phyloP scores from a whole-genome alignment of 2,797 vertebrate genomes.

The Lophius americanus region DNA sequence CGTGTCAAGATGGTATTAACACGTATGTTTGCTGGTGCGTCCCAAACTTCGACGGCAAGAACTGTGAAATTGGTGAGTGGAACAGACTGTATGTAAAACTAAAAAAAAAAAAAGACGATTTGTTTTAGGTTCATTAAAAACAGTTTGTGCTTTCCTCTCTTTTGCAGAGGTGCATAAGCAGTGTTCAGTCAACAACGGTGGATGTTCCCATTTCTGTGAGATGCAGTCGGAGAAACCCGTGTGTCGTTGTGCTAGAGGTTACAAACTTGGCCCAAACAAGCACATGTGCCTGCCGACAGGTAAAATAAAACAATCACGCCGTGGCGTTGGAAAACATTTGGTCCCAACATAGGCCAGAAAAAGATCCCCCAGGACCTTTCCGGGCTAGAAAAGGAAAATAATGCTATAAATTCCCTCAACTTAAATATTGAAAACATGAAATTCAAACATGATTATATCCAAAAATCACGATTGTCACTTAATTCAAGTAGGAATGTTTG shows the following conservation, averaged over 20 bases:
- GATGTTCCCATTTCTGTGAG: conserved; percentile 90
- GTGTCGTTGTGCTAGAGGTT: conserved; percentile 88
- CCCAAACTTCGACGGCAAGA: conserved; percentile 86
- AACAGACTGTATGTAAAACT: not conserved
- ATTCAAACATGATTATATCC: too few species aligned
- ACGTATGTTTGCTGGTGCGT: conserved; percentile 90
- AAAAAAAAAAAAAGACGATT: too few species aligned
- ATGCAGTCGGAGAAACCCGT: conserved; percentile 55
- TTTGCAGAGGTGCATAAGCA: conserved; percentile 74
- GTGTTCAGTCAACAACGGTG: conserved; percentile 86
- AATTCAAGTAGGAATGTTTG: too few species aligned
- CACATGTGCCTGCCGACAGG: conserved; percentile 86
- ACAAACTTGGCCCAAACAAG: conserved; percentile 80
- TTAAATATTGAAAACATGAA: too few species aligned
- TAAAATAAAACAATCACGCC: conserved; percentile 38
- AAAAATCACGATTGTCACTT: too few species aligned
- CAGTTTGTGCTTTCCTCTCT: not conserved
- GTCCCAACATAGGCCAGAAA: too few species aligned
- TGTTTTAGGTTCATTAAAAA: too few species aligned
- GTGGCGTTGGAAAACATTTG: too few species aligned
- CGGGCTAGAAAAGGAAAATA: too few species aligned
- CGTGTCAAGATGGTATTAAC: conserved; percentile 86
- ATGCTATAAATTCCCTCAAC: too few species aligned
- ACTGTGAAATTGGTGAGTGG: conserved; percentile 91
- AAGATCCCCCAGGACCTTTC: too few species aligned